These are phyloP conservation scores for Holothuria glaberrima DNA, from an alignment of 35 echinoderm and acorn worm genomes.

Conservation along the genomic window DNA sequence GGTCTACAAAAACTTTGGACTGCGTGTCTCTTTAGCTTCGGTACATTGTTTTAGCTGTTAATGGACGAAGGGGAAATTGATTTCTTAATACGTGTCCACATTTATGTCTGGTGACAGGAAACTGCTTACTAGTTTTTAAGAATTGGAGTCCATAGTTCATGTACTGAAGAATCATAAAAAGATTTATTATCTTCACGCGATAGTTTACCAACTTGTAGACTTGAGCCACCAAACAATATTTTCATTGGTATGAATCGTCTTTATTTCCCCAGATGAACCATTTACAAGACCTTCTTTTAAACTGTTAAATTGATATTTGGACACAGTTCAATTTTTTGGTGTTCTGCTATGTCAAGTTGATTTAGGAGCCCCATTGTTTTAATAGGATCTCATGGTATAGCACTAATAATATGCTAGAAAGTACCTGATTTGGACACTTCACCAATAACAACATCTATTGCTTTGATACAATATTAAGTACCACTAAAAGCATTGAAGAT, in stretches of 20 bases:
- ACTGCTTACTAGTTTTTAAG: not conserved
- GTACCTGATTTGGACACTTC: not conserved
- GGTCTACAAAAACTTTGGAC: constrained; percentile 18
- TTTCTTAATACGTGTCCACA: constrained; percentile 4
- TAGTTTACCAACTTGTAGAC: not conserved
- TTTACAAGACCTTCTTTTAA: constrained; percentile 47
- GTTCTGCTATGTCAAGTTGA: not conserved
- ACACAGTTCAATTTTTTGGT: constrained; percentile 14
- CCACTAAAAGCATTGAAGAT: not conserved
- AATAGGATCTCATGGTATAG: not conserved
- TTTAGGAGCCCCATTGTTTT: not conserved
- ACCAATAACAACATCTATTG: not conserved
- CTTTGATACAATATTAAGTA: not conserved
- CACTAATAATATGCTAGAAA: not conserved
- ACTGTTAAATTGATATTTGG: constrained; percentile 9
- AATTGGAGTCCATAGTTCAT: constrained; percentile 15
- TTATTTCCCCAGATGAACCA: constrained; percentile 34
- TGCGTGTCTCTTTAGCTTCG: constrained; percentile 54
- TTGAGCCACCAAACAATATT: too few species aligned
- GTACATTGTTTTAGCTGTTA: constrained; percentile 41
- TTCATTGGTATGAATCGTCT: not conserved
- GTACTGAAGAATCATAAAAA: not conserved
- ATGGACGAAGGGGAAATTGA: constrained; percentile 16
- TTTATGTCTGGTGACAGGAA: constrained; percentile 17
- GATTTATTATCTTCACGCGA: not conserved